These are phyloP conservation scores for Hesperophylax magnus DNA, from an alignment of 1,140 invertebrate species.

Conservation along the genomic window DNA sequence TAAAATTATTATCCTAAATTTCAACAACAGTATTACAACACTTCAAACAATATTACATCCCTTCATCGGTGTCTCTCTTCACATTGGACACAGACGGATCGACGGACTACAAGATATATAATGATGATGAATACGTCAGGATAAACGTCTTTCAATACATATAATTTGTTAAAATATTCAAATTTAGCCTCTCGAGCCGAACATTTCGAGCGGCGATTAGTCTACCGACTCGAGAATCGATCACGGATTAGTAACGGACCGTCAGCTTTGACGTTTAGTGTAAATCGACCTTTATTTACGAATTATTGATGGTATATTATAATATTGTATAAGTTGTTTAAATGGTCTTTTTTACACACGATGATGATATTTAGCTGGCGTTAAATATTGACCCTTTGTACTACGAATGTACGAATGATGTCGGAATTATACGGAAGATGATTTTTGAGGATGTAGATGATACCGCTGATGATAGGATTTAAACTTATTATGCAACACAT, in stretches of 20 bases:
- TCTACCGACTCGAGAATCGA: constrained; percentile 10
- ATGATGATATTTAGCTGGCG: too few relatives aligned
- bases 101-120: neutral
- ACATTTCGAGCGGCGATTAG: constrained; percentile 21
- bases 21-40: too few relatives aligned
- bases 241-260: constrained; percentile 35
- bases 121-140: constrained; percentile 20
- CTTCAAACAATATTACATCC: neutral
- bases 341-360: too few relatives aligned
- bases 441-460: too few relatives aligned
- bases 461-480: too few relatives aligned
- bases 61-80: neutral
- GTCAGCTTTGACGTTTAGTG: constrained; percentile 21
- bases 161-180: constrained; percentile 38
- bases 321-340: too few relatives aligned
- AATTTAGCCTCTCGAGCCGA: constrained; percentile 17
- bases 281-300: constrained; percentile 26
- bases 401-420: too few relatives aligned
- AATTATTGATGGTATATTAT: constrained; percentile 22
- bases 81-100: neutral
- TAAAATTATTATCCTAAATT: too few relatives aligned
- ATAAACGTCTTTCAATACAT: constrained; percentile 30
- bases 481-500: too few relatives aligned
- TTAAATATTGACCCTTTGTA: too few relatives aligned
- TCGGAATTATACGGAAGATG: too few relatives aligned